Base-by-base conservation (phyloP, 2,797 vertebrate genomes). In the Melanogrammus aeglefinus region DNA sequence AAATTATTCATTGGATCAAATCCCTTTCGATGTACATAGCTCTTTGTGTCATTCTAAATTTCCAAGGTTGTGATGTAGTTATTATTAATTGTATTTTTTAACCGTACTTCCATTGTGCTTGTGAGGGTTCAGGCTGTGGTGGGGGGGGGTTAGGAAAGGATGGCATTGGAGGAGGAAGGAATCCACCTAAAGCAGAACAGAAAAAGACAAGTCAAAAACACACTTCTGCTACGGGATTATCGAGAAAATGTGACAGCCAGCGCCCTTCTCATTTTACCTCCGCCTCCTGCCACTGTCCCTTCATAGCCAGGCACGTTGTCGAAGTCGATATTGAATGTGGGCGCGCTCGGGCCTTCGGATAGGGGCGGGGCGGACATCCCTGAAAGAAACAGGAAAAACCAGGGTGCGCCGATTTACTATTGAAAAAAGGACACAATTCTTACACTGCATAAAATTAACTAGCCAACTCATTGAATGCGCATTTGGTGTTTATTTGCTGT, bases 251-350 rank as follows among this genome's bases (percentile, higher is more conserved):
- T 63, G 57, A 63, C 57, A 24, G 57, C 57, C 57, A 63, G 57
- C 1, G 8, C 57, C 57, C 2, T 63, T 21, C 21, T n/a, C 69
- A 72, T 35, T 35, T 14, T 21, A 94, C 92, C 90, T 90, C 91
- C 94, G 81, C 91, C 91, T 35, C 92, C 94, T 0, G 89, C 82
- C 29, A 92, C 0, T 0, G 93, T 95, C 36, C 93, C 93, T 81
- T 95, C 94, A 79, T 95, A 95, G 1, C 95, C 95, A 0, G 94
- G 94, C 79, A 95, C 83, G 14, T 4, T 90, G 84, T 94, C 93
- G 71, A 93, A 95, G 89, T 3, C 31, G 31, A 93, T 92, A 39
- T 77, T 77, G 77, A 87, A 85, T 2, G 94, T 93, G n/a, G 94
- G 94, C 78, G 94, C 94, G 4, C 86, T 92, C 0, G 93, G 90